Conservation (phyloP, 2,797 vertebrate genomes). For the Chanos chanos region DNA sequence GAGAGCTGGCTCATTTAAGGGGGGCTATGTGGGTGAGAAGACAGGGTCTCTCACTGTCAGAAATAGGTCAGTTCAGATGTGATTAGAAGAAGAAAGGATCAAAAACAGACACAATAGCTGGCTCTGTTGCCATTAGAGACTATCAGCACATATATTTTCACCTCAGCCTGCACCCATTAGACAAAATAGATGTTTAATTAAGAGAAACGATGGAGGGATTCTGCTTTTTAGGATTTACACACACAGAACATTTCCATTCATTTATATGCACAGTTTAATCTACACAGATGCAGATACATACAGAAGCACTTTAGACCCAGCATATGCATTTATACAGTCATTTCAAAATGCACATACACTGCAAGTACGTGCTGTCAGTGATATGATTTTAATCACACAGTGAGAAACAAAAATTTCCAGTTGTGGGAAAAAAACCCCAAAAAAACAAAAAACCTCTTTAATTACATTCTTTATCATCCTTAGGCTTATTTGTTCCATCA, state of each 20-base stretch:
- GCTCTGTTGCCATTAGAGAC: slow-evolving; percentile 16
- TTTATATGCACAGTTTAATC: no score
- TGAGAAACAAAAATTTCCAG: no score
- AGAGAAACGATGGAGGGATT: slow-evolving; percentile 16
- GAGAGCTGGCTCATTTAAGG: not conserved
- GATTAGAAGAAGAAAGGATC: slow-evolving; percentile 24
- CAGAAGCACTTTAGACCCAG: no score
- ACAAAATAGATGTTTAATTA: slow-evolving; percentile 30
- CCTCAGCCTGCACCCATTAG: slow-evolving; percentile 29
- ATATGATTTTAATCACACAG: no score
- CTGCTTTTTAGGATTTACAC: not conserved
- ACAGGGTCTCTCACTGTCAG: slow-evolving; percentile 1
- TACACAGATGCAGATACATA: no score
- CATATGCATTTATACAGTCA: no score
- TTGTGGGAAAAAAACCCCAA: no score
- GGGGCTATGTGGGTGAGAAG: not conserved
- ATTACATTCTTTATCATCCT: no score
- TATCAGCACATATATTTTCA: not conserved
- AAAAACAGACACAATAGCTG: slow-evolving; percentile 3
- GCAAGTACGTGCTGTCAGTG: no score
- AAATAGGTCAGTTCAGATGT: slow-evolving; percentile 19
- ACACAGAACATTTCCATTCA: not conserved
- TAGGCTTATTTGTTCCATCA: no score
- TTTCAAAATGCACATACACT: no score
- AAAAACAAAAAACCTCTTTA: no score